phyloP scores from a whole-genome alignment of 2,113 vertebrate species.

The Kryptolebias marmoratus region DNA sequence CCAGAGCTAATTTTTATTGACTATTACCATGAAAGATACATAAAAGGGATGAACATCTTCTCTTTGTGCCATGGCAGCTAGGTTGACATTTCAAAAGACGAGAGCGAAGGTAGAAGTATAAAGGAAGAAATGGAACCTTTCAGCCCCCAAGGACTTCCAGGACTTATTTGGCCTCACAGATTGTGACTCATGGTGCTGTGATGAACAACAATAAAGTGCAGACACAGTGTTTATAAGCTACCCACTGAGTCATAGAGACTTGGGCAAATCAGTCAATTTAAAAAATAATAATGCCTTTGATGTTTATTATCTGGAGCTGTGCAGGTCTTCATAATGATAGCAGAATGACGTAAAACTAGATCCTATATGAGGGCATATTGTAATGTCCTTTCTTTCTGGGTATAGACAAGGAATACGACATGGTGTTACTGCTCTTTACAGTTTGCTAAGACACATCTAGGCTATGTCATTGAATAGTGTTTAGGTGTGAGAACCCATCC shows the following conservation, averaged over 20 bases:
- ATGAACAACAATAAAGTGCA: constrained; percentile 13
- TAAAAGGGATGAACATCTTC: constrained; percentile 12
- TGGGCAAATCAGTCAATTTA: background rate
- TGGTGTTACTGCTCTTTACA: background rate
- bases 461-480: background rate
- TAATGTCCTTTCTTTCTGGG: background rate
- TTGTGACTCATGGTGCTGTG: constrained; percentile 9
- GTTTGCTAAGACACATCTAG: constrained; percentile 2
- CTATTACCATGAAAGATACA: constrained; percentile 15
- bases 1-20: constrained; percentile 44
- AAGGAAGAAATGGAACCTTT: constrained; percentile 1
- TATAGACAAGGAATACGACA: background rate
- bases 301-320: background rate
- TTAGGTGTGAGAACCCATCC: constrained; percentile 12
- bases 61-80: background rate
- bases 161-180: constrained; percentile 15
- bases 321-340: background rate
- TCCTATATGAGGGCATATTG: background rate
- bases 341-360: background rate
- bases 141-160: constrained; percentile 6
- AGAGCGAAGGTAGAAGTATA: background rate
- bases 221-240: background rate
- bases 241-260: constrained; percentile 3
- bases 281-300: constrained; percentile 1
- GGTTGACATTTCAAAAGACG: constrained; percentile 14